Base-by-base conservation (phyloP, 2,113 vertebrate species). In the Chunga burmeisteri region DNA sequence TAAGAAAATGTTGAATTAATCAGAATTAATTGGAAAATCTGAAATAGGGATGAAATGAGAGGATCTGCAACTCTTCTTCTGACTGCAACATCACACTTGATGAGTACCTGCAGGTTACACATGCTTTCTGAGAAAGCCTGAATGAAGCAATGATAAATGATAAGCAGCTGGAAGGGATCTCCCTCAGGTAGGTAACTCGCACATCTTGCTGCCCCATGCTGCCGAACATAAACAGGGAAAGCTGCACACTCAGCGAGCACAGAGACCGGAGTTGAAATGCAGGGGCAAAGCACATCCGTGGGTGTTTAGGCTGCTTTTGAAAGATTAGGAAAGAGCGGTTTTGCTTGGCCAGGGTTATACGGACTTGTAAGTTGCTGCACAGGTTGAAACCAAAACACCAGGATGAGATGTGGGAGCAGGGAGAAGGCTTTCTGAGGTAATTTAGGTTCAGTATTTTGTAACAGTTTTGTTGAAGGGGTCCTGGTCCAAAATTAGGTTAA, bases 171-270 rank as follows among this genome's bases (percentile, higher is more conserved):
- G 50, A 16, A 49, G 46, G 65, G 38, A 78, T 44, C 22, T 93
- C 59, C 56, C 27, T 26, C 3, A 1, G 7, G 46, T 8, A 49
- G 40, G 72, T 53, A 68, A 50, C 46, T 26, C 59, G n/a, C 40
- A 22, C 12, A 1, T 65, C 46, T 58, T 0, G 0, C 86, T 68
- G 50, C 11, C 22, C 12, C 0, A 1, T 9, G 55, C 58, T 58
- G 49, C 72, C 2, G 2, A n/a, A 27, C 2, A 9, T 1, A 26
- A 84, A n/a, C 20, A 22, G 52, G 49, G 53, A 62, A 68, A 88
- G 38, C 42, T 0, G 10, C 26, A 15, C 25, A 3, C 34, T 56
- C 13, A 1, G 53, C 0, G 9, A 63, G 66, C 0, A 2, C 5
- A 1, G 75, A 27, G 42, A 10, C n/a, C 62, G 49, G 49, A 46